Evolutionary conservation across 2,113 vertebrate species (phyloP).

Genomic region (Phylloscopus whistleri): DNA sequence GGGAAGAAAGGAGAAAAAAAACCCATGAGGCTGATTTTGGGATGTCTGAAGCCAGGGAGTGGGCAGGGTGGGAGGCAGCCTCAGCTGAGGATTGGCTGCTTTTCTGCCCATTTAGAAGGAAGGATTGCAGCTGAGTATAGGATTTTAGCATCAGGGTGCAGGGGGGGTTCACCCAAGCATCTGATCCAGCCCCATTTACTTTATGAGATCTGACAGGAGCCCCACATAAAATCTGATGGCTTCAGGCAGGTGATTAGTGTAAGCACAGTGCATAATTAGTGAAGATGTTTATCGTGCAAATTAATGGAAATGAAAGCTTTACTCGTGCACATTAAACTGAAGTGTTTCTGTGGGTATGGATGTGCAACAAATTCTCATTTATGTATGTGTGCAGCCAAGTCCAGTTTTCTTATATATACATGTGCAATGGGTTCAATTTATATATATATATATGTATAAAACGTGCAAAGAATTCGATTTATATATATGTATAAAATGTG

Average conservation of each 20-base stretch:
- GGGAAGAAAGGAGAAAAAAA: neutral
- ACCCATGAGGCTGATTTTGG: accelerated
- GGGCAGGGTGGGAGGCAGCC: neutral
- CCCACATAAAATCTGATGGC: neutral
- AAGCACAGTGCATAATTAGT: neutral
- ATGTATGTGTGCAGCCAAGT: neutral
- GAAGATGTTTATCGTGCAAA: conserved; percentile 1
- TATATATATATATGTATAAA: neutral
- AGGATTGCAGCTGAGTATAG: accelerated
- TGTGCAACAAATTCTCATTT: neutral
- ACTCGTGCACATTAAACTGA: neutral
- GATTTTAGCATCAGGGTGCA: neutral
- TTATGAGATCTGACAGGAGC: neutral
- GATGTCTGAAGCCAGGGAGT: accelerated
- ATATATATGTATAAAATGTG: neutral
- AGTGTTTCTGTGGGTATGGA: neutral
- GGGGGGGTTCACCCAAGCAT: neutral
- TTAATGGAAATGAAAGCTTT: neutral
- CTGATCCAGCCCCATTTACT: neutral
- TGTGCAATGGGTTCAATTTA: neutral
- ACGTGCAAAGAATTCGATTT: neutral
- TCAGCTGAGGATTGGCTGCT: neutral
- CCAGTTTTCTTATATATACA: neutral
- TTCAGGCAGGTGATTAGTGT: conserved; percentile 28
- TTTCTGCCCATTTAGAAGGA: neutral